These are phyloP conservation scores for Amphiura filiformis DNA, from an alignment of 35 echinoderm and acorn worm genomes.

Conservation along the genomic window DNA sequence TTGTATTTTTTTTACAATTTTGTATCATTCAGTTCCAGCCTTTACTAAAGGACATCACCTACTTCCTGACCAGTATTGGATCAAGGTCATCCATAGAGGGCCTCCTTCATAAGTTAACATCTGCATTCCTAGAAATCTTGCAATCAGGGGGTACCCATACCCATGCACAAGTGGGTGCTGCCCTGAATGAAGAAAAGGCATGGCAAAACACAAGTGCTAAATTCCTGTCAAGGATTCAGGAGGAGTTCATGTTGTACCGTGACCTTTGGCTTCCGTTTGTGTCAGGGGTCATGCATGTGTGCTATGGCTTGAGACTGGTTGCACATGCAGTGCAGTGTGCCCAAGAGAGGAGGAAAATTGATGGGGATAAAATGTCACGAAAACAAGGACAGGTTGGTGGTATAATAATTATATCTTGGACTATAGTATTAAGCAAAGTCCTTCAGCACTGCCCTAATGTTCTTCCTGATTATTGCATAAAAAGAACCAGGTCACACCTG, in stretches of 20 bases:
- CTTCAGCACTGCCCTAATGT: no score
- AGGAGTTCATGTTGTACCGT: constrained; percentile 63
- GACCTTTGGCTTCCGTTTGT: constrained; percentile 71
- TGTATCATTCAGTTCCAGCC: constrained; percentile 27
- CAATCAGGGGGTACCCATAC: neutral
- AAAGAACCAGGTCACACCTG: no score
- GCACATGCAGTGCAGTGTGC: constrained; percentile 44
- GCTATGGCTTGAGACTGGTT: constrained; percentile 48
- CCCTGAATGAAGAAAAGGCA: constrained; percentile 42
- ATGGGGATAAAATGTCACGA: neutral
- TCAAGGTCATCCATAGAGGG: constrained; percentile 63
- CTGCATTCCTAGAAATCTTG: neutral
- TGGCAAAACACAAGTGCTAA: constrained; percentile 76
- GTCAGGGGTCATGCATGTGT: constrained; percentile 30
- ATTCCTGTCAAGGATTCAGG: constrained; percentile 69
- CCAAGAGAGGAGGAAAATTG: constrained; percentile 39
- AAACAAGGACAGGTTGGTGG: no score
- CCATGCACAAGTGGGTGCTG: neutral
- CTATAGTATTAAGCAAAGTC: no score
- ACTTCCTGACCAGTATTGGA: constrained; percentile 79
- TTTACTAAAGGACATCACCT: constrained; percentile 54
- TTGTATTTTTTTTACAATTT: neutral
- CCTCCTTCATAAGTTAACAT: constrained; percentile 38
- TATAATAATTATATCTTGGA: no score
- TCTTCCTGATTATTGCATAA: no score